Evolutionary conservation across 2,113 vertebrate species (phyloP), one percentile per base, ranked within the genome.

Genomic region (Trematocara stigmaticum): DNA sequence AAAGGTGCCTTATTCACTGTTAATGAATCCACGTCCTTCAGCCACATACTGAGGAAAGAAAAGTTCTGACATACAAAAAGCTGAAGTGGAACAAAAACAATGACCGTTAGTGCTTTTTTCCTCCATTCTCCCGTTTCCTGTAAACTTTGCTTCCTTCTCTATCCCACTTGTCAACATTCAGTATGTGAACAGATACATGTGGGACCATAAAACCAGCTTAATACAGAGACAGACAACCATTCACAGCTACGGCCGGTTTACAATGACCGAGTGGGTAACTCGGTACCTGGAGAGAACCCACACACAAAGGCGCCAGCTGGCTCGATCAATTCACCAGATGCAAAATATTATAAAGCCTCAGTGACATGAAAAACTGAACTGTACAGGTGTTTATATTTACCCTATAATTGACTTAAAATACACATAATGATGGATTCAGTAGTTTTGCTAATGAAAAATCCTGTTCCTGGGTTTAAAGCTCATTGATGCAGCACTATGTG

Each of bases 311-410:
- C 4, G 9, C 16, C 18, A 20, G 34, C 18, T 38, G 34, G 61
- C 61, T 20, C 6, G 6, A 66, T n/a, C 35, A 66, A 12, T 40
- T 69, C 64, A 69, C 38, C 35, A 42, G 1, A 69, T 69, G 35
- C 11, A 12, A 12, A 66, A 66, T 42, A 64, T 64, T 12, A 38
- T 2, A 38, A 38, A 64, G 0, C 18, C 34, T 38, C 34, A 66
- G 0, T 1, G 5, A 23, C 38, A 0, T 23, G n/a, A 69, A 42
- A 69, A 42, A 2, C 38, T 13, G 7, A 69, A 23, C 11, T 69
- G n/a, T 26, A 23, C 64, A 42, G 64, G n/a, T 15, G 64, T 69
- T 47, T 47, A 45, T 26, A 45, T 71, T 26, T 29, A 26, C 20
- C 20, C 12, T 45, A 45, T 26, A 71, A 45, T 4, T 71, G 7